A percentile compares a stretch with the other conserved stretches of the same genome.
Conservation (phyloP, 2,888 invertebrate species). For the Lamellibrachia satsuma region DNA sequence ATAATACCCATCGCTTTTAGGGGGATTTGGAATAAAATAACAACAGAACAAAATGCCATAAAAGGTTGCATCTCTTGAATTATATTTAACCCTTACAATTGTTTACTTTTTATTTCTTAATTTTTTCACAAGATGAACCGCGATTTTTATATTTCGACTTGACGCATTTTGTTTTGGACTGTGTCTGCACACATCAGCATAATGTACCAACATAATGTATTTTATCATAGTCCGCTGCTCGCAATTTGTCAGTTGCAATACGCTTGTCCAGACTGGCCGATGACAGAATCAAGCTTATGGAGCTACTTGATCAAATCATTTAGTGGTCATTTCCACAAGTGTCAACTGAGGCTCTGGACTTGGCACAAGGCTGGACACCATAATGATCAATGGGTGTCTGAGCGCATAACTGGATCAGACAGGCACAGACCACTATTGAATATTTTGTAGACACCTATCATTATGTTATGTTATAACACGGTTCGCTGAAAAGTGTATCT, state of each 20-base stretch:
- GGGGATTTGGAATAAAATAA: too few species aligned
- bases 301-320: neutral
- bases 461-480: neutral
- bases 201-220: slow-evolving; percentile 2
- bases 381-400: slow-evolving; percentile 1
- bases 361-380: neutral
- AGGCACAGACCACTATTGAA: slow-evolving; percentile 1
- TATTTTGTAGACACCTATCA: neutral
- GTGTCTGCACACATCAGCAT: neutral
- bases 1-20: too few species aligned
- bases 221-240: neutral
- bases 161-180: neutral
- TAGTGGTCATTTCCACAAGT: neutral
- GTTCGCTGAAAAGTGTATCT: neutral
- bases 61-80: too few species aligned
- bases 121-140: neutral
- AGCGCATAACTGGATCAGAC: neutral
- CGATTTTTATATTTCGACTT: neutral
- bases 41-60: too few species aligned
- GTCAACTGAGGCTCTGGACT: neutral
- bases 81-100: neutral
- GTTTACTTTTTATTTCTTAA: neutral
- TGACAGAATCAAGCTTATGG: neutral
- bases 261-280: neutral
- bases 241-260: neutral